Evolutionary conservation across 2,888 invertebrate species (phyloP).

Genomic region (Caenorhabditis angaria): DNA sequence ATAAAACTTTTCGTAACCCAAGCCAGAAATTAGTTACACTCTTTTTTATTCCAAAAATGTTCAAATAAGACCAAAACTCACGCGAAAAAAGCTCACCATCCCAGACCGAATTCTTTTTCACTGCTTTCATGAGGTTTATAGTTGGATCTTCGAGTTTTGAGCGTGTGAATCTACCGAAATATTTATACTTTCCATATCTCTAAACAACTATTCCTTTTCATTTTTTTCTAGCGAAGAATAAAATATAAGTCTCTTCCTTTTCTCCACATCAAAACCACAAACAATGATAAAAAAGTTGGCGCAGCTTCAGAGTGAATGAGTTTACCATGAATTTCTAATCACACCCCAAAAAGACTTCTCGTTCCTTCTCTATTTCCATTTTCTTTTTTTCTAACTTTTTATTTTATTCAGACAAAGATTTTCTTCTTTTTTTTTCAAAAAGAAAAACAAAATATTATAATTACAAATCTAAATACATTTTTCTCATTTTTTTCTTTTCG

Average conservation of each 20-base stretch:
- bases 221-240: neutral
- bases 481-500: neutral
- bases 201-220: neutral
- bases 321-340: constrained; percentile 46
- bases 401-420: neutral
- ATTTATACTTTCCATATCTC: neutral
- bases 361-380: constrained; percentile 18
- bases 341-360: constrained; percentile 23
- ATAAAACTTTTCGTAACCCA: too few relatives aligned
- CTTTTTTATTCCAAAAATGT: too few relatives aligned
- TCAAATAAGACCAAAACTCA: too few relatives aligned
- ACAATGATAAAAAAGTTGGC: neutral
- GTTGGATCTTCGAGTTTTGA: neutral
- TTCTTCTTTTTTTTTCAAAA: neutral
- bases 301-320: constrained; percentile 20
- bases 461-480: constrained; percentile 8
- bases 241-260: constrained; percentile 7
- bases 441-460: constrained; percentile 3
- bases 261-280: constrained; percentile 21
- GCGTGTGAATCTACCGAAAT: neutral
- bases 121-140: neutral
- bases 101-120: constrained; percentile 1
- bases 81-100: too few relatives aligned
- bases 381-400: constrained; percentile 10
- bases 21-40: too few relatives aligned